phyloP scores from a whole-genome alignment of 1,140 invertebrate species.

The Bicyclus anynana region DNA sequence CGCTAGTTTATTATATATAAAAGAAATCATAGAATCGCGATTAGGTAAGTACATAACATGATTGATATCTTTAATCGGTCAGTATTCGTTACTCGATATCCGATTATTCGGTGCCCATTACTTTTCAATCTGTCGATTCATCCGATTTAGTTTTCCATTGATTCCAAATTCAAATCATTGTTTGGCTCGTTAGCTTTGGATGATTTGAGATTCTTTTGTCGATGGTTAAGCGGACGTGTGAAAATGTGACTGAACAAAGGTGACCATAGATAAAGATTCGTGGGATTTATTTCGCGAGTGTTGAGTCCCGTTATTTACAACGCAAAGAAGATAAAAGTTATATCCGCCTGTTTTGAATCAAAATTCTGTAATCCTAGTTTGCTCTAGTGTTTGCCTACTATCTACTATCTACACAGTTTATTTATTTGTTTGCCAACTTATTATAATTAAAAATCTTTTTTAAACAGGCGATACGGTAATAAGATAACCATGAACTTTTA shows the following conservation, averaged over 20 bases:
- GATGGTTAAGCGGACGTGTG: slow-evolving; percentile 50
- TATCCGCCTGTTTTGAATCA: neutral
- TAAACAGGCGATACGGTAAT: too few species aligned
- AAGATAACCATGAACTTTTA: too few species aligned
- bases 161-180: slow-evolving; percentile 57
- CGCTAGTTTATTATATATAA: slow-evolving; percentile 36
- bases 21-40: slow-evolving; percentile 35
- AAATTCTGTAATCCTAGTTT: neutral
- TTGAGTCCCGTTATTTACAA: slow-evolving; percentile 1
- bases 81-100: slow-evolving; percentile 37
- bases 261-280: slow-evolving; percentile 21
- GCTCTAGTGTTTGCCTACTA: too few species aligned
- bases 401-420: too few species aligned
- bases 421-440: too few species aligned
- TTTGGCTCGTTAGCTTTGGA: slow-evolving; percentile 34
- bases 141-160: slow-evolving; percentile 66
- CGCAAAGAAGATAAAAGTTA: neutral
- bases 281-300: slow-evolving; percentile 19
- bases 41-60: slow-evolving; percentile 21
- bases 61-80: slow-evolving; percentile 53
- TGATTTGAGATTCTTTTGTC: slow-evolving; percentile 47
- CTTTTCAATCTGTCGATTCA: slow-evolving; percentile 59
- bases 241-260: slow-evolving; percentile 41
- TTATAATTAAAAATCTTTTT: too few species aligned
- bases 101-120: slow-evolving; percentile 45